phyloP scores from a whole-genome alignment of 2,888 invertebrate species.

The Meteorus colon region DNA sequence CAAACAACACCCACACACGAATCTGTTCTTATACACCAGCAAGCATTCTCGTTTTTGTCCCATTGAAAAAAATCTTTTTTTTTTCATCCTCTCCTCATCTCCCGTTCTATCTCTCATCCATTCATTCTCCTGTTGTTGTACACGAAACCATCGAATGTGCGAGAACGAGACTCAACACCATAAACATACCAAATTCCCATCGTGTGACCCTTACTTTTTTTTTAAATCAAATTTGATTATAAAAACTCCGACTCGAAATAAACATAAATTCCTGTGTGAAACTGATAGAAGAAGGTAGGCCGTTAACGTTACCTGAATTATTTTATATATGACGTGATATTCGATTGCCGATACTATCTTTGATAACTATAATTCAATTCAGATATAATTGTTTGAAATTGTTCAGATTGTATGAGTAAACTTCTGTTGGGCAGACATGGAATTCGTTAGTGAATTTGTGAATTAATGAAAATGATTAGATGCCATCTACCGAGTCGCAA shows the following conservation, averaged over 20 bases:
- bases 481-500: too few species aligned
- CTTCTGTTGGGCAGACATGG: too few species aligned
- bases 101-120: conserved; percentile 23
- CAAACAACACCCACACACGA: conserved; percentile 58
- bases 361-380: too few species aligned
- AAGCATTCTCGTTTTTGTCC: conserved; percentile 10
- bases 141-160: background rate
- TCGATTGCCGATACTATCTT: too few species aligned
- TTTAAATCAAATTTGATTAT: background rate
- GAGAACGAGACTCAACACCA: background rate
- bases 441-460: too few species aligned
- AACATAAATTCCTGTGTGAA: background rate
- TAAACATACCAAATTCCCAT: conserved; percentile 11
- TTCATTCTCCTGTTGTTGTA: background rate
- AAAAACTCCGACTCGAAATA: background rate
- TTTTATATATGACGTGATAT: background rate
- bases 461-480: too few species aligned
- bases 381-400: too few species aligned
- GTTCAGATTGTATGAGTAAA: too few species aligned
- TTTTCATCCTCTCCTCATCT: conserved; percentile 34
- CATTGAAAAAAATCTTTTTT: conserved; percentile 12
- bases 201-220: background rate
- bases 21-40: background rate
- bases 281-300: background rate
- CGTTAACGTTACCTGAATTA: too few species aligned